phyloP scores from a whole-genome alignment of 2,888 invertebrate genomes.

The Pycnomerus fuliginosus region DNA sequence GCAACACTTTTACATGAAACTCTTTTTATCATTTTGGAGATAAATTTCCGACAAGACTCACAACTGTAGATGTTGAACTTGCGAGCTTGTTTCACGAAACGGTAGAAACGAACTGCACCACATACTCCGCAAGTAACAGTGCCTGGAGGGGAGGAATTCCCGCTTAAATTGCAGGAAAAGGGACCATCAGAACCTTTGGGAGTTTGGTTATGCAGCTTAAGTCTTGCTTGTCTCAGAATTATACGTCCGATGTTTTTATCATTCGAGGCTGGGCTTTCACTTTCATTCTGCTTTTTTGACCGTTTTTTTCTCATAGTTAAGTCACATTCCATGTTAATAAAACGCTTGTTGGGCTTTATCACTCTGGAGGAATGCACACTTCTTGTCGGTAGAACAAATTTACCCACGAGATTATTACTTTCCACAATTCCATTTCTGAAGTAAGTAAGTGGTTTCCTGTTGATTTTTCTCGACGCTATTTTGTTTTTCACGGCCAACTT shows the following conservation, averaged over 20 bases:
- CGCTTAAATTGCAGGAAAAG: conserved; percentile 57
- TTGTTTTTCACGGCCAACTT: conserved; percentile 6
- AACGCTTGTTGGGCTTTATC: conserved; percentile 85
- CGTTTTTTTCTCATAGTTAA: too few relatives aligned
- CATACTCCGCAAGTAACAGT: conserved; percentile 78
- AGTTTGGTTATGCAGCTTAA: conserved; percentile 60
- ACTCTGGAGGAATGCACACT: conserved; percentile 84
- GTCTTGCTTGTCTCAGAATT: conserved; percentile 67
- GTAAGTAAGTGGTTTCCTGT: too few relatives aligned
- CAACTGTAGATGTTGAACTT: conserved; percentile 85
- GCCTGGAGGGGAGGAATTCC: conserved; percentile 59
- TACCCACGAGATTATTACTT: conserved; percentile 53
- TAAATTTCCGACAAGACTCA: conserved; percentile 84
- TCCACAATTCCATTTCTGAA: conserved; percentile 31
- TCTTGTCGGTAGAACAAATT: conserved; percentile 76
- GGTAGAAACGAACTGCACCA: conserved; percentile 72
- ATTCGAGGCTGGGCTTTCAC: conserved; percentile 6
- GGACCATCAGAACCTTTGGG: conserved; percentile 63
- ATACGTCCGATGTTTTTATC: conserved; percentile 56
- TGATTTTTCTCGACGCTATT: neutral
- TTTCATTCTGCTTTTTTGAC: conserved; percentile 23
- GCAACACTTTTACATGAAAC: conserved; percentile 60
- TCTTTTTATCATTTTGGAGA: conserved; percentile 76
- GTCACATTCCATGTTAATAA: conserved; percentile 63
- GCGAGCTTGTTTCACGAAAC: conserved; percentile 75